Conservation (phyloP, 1,140 invertebrate genomes). For the Drosophila jambulina region DNA sequence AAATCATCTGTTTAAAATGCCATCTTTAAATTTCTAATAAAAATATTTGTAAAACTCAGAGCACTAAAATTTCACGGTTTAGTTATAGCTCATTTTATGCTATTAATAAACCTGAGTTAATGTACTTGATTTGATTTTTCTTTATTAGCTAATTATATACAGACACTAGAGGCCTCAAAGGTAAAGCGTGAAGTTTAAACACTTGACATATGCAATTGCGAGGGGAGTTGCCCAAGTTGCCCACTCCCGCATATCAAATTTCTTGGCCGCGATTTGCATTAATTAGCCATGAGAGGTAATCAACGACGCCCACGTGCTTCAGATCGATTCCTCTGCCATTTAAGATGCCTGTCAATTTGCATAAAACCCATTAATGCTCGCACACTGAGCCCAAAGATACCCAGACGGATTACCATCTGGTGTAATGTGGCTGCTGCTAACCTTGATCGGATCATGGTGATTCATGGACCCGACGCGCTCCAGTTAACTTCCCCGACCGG, state of each 20-base stretch:
- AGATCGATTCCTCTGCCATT: conserved; percentile 67
- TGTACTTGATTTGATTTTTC: neutral
- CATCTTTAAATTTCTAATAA: neutral
- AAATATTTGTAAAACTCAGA: neutral
- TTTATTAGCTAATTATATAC: conserved; percentile 1
- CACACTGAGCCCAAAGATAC: conserved; percentile 44
- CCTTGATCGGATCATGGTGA: conserved; percentile 1
- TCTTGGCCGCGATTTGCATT: conserved; percentile 45
- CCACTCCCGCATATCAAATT: conserved; percentile 47
- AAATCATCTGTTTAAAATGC: no score
- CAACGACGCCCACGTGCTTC: conserved; percentile 57
- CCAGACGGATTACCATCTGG: conserved; percentile 62
- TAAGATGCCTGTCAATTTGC: conserved; percentile 63
- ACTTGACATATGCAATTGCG: conserved; percentile 23
- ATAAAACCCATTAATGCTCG: conserved; percentile 53
- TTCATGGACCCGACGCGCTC: conserved; percentile 30
- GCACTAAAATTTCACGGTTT: neutral
- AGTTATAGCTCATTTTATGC: neutral
- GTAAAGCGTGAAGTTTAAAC: conserved; percentile 12
- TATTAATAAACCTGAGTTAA: neutral
- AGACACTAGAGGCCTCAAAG: neutral
- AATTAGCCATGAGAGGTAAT: conserved; percentile 58
- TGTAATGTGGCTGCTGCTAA: conserved; percentile 39
- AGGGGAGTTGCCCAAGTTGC: conserved; percentile 32
- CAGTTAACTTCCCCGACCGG: conserved; percentile 37